A percentile compares a stretch with the other conserved stretches of the same genome.
Evolutionary conservation across 2,113 vertebrate species (phyloP).

Genomic region (Poecilia latipinna): DNA sequence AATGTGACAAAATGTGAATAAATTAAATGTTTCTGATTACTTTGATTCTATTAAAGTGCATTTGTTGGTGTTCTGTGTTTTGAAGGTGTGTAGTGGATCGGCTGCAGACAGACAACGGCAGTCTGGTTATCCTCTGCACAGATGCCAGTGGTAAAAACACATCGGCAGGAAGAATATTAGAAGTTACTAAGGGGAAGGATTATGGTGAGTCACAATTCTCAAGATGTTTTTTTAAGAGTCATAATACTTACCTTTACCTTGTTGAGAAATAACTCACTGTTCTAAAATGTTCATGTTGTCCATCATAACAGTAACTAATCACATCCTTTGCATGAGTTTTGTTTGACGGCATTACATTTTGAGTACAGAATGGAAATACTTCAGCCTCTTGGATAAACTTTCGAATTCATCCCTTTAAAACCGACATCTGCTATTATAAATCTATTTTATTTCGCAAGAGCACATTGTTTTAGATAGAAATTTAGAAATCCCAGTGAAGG

Average conservation of each 20-base stretch:
- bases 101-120: slow-evolving; percentile 87
- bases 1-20: too few species aligned
- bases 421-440: slow-evolving; percentile 47
- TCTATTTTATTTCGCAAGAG: slow-evolving; percentile 64
- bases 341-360: slow-evolving; percentile 33
- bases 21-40: too few species aligned
- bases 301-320: slow-evolving; percentile 18
- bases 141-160: slow-evolving; percentile 92
- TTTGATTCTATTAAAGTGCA: slow-evolving; percentile 10
- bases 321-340: slow-evolving; percentile 36
- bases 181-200: slow-evolving; percentile 94
- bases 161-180: slow-evolving; percentile 91
- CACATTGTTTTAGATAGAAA: slow-evolving; percentile 50
- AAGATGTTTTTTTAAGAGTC: slow-evolving; percentile 24
- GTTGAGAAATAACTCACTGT: slow-evolving; percentile 29
- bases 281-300: slow-evolving; percentile 25
- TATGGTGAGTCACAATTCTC: slow-evolving; percentile 86
- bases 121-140: slow-evolving; percentile 93
- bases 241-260: slow-evolving; percentile 22
- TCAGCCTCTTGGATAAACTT: slow-evolving; percentile 43
- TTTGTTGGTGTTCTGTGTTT: slow-evolving; percentile 21
- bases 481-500: slow-evolving; percentile 48
- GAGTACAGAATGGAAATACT: slow-evolving; percentile 40
- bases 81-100: slow-evolving; percentile 93
- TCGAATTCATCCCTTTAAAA: slow-evolving; percentile 40